Base-by-base conservation (phyloP, 2,113 vertebrate species). In the Chaetodon trifascialis region DNA sequence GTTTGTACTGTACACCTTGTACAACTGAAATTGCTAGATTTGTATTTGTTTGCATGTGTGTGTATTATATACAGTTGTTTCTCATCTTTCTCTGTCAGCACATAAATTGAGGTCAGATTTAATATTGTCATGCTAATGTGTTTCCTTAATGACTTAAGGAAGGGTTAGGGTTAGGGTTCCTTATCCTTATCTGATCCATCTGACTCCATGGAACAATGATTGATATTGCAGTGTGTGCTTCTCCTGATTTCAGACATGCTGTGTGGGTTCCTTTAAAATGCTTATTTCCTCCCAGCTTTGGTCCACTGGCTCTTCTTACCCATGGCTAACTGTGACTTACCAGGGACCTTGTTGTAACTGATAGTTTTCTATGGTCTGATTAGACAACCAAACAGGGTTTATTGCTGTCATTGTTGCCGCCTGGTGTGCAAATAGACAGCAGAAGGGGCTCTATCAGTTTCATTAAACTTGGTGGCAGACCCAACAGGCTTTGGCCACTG, bases 401-500 rank as follows among this genome's bases (percentile, higher is more conserved):
- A 15, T 49, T 75, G 59, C 49, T 78, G 67, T 51, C 52, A 23
- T 12, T 36, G 65, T 79, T 64, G 38, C 34, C 49, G 17, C 66
- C 36, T 51, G 25, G 8, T 10, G 21, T 58, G 47, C 23, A 76
- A 56, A 83, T 10, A 64, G 36, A 40, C 15, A 49, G 44, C 80
- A 42, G 73, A 71, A 19, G 19, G 47, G 59, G 25, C 42, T 77
- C 65, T 21, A 23, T 54, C 46, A 1, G 46, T 15, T 79, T 68
- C 65, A 69, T 62, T 87, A 84, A 73, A 66, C 76, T 23, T 30
- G 5, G 59, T 11, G 19, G 21, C 69, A 83, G 46, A 62, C 63
- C 79, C 58, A 80, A 79, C 69, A 73, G 30, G 70, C 66, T 68
- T 76, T 63, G 59, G 82, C 51, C 52, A 47, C 16, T 0, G 47